A percentile compares a stretch with the other conserved stretches of the same genome.
These are phyloP conservation scores for Cantharis rustica DNA, from an alignment of 2,888 invertebrate genomes.

Conservation along the genomic window DNA sequence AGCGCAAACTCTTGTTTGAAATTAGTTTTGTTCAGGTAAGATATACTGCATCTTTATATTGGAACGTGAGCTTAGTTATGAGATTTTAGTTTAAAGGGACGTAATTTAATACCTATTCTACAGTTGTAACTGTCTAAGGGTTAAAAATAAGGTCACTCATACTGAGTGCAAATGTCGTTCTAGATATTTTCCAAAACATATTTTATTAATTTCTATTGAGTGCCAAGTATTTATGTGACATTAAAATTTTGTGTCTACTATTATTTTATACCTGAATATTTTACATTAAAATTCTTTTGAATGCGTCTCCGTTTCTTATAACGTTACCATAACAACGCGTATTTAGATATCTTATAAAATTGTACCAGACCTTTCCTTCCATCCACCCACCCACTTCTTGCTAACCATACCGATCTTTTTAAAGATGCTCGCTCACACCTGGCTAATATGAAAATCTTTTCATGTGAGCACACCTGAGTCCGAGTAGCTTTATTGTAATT, in stretches of 20 bases:
- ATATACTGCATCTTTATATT: conserved; percentile 41
- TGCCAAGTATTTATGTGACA: conserved; percentile 25
- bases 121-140: conserved; percentile 54
- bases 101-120: conserved; percentile 57
- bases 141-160: conserved; percentile 51
- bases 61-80: conserved; percentile 50
- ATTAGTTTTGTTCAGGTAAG: conserved; percentile 31
- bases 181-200: conserved; percentile 18
- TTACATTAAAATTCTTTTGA: background rate
- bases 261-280: background rate
- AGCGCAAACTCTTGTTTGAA: conserved; percentile 36
- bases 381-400: conserved; percentile 34
- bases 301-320: background rate
- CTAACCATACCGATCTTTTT: conserved; percentile 43
- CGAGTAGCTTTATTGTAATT: conserved; percentile 15
- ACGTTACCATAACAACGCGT: background rate
- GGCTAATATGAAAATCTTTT: conserved; percentile 47
- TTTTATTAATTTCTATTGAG: conserved; percentile 31
- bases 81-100: conserved; percentile 51
- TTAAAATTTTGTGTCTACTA: background rate
- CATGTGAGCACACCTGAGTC: conserved; percentile 19
- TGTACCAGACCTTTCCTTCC: conserved; percentile 16
- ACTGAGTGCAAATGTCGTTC: conserved; percentile 43
- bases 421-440: conserved; percentile 45
- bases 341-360: background rate